A percentile compares a stretch with the other conserved stretches of the same genome.
Evolutionary conservation across 2,113 vertebrate species (phyloP).

Genomic region (Oreochromis aureus): DNA sequence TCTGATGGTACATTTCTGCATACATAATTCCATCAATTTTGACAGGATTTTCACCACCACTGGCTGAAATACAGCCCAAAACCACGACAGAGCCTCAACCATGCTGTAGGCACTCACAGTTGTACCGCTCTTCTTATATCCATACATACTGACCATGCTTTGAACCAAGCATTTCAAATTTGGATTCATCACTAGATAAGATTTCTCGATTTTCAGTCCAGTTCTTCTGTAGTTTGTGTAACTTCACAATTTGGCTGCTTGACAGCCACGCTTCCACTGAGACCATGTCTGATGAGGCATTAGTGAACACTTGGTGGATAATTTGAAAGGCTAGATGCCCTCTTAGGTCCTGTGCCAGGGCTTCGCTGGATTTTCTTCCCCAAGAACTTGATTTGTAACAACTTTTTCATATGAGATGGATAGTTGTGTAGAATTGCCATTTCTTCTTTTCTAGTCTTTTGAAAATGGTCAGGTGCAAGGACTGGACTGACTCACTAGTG

Average conservation of each 20-base stretch:
- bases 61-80: background rate
- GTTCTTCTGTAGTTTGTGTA: background rate
- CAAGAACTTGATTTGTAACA: background rate
- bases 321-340: background rate
- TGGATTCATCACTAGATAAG: background rate
- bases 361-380: accelerated
- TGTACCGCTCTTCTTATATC: background rate
- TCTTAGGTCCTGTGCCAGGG: accelerated
- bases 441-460: background rate
- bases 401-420: background rate
- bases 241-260: background rate
- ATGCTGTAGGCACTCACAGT: background rate
- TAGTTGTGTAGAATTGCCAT: background rate
- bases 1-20: background rate
- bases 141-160: background rate
- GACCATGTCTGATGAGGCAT: background rate
- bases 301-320: background rate
- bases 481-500: background rate
- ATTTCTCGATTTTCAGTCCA: background rate
- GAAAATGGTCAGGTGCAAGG: background rate
- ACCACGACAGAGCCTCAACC: background rate
- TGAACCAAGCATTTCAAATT: background rate
- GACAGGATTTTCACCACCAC: background rate
- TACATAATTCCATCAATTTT: background rate
- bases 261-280: background rate